phyloP scores from a whole-genome alignment of 2,797 vertebrate genomes.

The Cossypha dichroa region DNA sequence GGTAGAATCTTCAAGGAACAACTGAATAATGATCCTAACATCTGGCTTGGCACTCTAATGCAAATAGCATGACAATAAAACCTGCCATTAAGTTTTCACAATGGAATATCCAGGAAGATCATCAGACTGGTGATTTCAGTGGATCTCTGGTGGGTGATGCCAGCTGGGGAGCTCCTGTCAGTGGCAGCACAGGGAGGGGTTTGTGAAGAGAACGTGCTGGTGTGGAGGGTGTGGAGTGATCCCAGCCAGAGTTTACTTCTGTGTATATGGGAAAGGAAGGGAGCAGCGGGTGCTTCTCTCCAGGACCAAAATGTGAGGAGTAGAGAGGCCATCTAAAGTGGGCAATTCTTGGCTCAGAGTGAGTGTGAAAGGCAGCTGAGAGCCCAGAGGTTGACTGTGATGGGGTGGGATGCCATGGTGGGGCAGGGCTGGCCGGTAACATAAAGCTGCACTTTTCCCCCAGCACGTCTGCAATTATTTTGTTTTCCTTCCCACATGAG shows the following conservation, averaged over 20 bases:
- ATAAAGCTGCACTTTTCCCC: background rate
- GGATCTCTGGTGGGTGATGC: background rate
- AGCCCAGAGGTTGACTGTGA: background rate
- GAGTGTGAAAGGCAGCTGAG: background rate
- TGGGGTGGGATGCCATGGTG: background rate
- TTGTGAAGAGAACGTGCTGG: background rate
- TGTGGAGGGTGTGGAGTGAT: background rate
- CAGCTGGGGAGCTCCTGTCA: background rate
- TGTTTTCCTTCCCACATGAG: background rate
- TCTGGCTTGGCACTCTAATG: background rate
- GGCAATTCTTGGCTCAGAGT: background rate
- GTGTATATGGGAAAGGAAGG: fast-evolving
- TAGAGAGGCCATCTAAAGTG: background rate
- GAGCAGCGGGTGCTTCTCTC: background rate
- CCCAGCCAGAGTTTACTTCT: background rate
- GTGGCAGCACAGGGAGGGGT: background rate
- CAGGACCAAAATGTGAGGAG: too few species aligned
- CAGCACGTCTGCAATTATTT: background rate
- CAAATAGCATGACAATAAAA: background rate
- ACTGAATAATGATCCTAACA: conserved; percentile 6
- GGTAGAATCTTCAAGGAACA: background rate
- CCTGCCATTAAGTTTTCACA: background rate
- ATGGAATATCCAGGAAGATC: background rate
- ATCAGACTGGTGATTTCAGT: background rate
- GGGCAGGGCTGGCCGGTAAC: fast-evolving